Conservation (phyloP, 2,113 vertebrate species). For the Cygnus atratus region DNA sequence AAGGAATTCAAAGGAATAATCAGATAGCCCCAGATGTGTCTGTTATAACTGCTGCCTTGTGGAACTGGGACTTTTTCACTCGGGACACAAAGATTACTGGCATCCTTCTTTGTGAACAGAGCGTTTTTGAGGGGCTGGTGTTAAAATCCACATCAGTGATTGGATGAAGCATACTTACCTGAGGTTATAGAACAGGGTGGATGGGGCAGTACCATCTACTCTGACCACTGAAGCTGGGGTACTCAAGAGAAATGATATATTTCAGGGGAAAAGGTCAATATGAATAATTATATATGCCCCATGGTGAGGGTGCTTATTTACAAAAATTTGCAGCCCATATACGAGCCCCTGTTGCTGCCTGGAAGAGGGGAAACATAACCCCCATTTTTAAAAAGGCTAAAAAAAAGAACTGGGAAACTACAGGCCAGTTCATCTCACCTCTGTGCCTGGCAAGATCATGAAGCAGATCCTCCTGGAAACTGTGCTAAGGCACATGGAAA, state of each 20-base stretch:
- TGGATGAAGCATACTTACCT: neutral
- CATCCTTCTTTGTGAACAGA: neutral
- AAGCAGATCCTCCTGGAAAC: too few relatives aligned
- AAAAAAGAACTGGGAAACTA: too few relatives aligned
- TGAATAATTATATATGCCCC: neutral
- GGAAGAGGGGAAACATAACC: too few relatives aligned
- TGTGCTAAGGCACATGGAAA: too few relatives aligned
- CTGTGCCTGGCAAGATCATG: too few relatives aligned
- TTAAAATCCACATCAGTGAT: neutral
- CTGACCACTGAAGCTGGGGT: neutral
- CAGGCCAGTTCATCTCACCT: too few relatives aligned
- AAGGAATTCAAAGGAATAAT: neutral
- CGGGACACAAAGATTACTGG: neutral
- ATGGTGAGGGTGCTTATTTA: neutral
- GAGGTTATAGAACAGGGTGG: neutral
- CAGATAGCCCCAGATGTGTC: neutral
- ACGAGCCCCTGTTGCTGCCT: too few relatives aligned
- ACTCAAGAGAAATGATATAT: neutral
- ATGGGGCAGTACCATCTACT: neutral
- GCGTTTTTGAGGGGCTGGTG: accelerated
- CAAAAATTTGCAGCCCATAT: neutral
- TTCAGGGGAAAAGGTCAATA: neutral
- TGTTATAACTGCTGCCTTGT: neutral
- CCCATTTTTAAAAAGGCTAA: too few relatives aligned
- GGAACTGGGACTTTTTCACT: neutral